phyloP scores from a whole-genome alignment of 2,797 vertebrate genomes.

The Spatula clypeata region DNA sequence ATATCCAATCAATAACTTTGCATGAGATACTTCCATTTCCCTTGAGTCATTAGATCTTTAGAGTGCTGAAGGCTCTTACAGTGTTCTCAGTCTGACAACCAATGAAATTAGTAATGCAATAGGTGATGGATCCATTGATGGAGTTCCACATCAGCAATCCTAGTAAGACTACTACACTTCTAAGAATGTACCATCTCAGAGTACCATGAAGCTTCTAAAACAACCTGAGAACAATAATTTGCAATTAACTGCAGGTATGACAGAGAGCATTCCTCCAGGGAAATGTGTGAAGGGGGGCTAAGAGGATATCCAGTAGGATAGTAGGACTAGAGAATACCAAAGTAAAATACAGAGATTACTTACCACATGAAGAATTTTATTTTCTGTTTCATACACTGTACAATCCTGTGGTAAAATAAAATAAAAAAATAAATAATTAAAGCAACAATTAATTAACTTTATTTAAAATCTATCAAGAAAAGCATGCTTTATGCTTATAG shows the following conservation, averaged over 20 bases:
- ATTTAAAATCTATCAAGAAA: not conserved
- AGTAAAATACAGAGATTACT: constrained; percentile 75
- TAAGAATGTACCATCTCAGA: not conserved
- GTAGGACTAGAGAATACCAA: not conserved
- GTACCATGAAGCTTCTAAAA: not conserved
- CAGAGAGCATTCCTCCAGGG: not conserved
- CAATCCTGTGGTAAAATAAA: constrained; percentile 87
- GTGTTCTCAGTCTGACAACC: not conserved
- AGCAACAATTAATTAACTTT: not conserved
- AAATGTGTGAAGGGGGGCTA: not conserved
- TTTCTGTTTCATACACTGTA: constrained; percentile 94
- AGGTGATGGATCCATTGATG: not conserved
- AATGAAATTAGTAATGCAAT: not conserved
- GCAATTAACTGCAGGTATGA: not conserved
- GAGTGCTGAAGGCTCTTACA: not conserved
- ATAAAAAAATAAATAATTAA: not conserved
- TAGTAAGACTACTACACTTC: not conserved
- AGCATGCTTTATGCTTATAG: not conserved
- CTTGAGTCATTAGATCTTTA: not conserved
- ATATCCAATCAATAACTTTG: constrained; percentile 22
- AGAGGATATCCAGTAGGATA: not conserved
- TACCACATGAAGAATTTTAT: constrained; percentile 96
- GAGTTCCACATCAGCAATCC: not conserved
- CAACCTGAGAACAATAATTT: not conserved
- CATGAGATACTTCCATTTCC: not conserved